phyloP scores from a whole-genome alignment of 2,797 vertebrate genomes.

The Rhinogobio ventralis region DNA sequence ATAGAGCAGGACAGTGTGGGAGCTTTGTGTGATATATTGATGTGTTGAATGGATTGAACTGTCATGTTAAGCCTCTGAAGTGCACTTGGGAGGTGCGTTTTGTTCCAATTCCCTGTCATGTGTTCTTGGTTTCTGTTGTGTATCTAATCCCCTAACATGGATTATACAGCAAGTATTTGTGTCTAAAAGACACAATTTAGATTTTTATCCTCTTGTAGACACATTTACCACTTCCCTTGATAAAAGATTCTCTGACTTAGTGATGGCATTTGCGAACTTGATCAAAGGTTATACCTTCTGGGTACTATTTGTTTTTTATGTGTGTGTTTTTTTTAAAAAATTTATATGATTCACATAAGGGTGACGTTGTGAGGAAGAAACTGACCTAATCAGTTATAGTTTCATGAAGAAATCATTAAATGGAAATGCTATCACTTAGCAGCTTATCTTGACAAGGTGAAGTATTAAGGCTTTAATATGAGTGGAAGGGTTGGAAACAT shows the following conservation, averaged over 20 bases:
- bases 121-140: constrained; percentile 37
- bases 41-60: constrained; percentile 14
- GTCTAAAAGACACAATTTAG: constrained; percentile 10
- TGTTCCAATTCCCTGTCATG: constrained; percentile 7
- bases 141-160: constrained; percentile 22
- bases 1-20: not conserved
- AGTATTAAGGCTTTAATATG: constrained; percentile 32
- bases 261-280: not conserved
- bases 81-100: not conserved
- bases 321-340: not conserved
- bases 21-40: not conserved
- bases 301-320: not conserved
- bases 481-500: constrained; percentile 14
- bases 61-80: constrained; percentile 17
- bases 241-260: not conserved
- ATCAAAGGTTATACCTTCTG: not conserved
- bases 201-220: constrained; percentile 1
- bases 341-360: not conserved
- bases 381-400: not conserved
- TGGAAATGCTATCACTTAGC: not conserved
- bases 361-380: not conserved
- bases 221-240: not conserved
- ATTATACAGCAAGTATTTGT: constrained; percentile 22
- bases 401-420: constrained; percentile 16
- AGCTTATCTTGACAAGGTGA: constrained; percentile 38